Conservation (phyloP, 2,113 vertebrate species). For the Corvus cornix region DNA sequence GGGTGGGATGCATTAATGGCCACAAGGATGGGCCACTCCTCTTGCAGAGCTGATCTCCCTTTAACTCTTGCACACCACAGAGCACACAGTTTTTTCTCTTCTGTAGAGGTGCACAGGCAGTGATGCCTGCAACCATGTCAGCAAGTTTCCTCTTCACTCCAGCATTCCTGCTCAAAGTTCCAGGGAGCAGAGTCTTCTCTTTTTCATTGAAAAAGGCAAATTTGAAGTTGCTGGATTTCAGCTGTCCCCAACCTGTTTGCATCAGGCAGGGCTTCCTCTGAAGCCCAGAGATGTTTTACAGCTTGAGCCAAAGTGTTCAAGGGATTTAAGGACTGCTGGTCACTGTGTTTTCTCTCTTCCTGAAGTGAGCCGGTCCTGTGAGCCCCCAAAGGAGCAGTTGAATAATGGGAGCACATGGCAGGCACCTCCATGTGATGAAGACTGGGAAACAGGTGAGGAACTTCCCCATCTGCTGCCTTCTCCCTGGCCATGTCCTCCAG, state of each 20-base stretch:
- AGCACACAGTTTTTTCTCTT: neutral
- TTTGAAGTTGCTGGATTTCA: neutral
- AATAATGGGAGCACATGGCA: neutral
- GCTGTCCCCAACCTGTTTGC: neutral
- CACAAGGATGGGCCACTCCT: neutral
- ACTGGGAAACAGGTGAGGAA: slow-evolving; percentile 53
- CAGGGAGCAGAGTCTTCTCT: neutral
- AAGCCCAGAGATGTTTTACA: neutral
- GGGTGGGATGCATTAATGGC: neutral
- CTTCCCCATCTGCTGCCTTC: neutral
- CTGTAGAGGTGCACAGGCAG: neutral
- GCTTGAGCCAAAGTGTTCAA: neutral
- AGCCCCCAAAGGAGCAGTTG: neutral
- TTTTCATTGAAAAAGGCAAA: neutral
- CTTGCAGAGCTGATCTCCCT: neutral
- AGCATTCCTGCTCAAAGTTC: neutral
- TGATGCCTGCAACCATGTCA: neutral
- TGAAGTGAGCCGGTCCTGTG: neutral
- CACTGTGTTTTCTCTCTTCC: neutral
- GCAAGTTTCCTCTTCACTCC: neutral
- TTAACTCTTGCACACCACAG: neutral
- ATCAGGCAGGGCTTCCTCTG: neutral
- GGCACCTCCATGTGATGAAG: slow-evolving; percentile 32
- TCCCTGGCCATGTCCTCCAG: neutral
- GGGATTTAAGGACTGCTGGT: neutral